Conservation (phyloP, 2,888 invertebrate species). For the Nebria brevicollis region DNA sequence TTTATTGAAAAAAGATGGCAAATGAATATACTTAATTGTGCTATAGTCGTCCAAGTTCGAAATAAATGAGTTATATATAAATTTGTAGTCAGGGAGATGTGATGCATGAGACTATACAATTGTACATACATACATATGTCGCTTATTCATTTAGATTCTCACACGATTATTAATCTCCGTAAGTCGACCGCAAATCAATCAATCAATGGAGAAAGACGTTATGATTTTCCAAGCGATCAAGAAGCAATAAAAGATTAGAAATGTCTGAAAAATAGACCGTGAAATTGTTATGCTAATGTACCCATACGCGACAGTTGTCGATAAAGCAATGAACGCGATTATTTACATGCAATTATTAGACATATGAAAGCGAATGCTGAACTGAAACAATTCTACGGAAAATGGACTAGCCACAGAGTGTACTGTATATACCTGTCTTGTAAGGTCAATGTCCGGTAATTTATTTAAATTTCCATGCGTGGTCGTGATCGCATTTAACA, state of each 20-base stretch:
- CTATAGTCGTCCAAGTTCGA: too few species aligned
- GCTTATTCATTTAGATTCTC: too few species aligned
- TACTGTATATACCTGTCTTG: conserved; percentile 15
- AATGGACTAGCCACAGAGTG: conserved; percentile 28
- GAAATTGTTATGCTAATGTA: conserved; percentile 32
- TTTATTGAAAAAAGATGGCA: too few species aligned
- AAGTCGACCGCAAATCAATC: too few species aligned
- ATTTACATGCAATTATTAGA: conserved; percentile 13
- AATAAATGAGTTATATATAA: too few species aligned
- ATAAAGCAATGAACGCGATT: conserved; percentile 24
- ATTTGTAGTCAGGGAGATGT: too few species aligned
- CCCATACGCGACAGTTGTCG: conserved; percentile 19
- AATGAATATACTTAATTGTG: too few species aligned
- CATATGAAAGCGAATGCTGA: conserved; percentile 29
- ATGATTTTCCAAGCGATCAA: conserved; percentile 1
- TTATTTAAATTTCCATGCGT: neutral
- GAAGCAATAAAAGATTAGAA: conserved; percentile 25
- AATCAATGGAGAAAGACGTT: neutral
- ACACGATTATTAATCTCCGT: too few species aligned
- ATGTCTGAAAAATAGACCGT: conserved; percentile 36
- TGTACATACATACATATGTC: too few species aligned
- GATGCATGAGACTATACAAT: too few species aligned
- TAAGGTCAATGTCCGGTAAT: conserved; percentile 40
- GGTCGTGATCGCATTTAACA: neutral
- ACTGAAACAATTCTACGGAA: conserved; percentile 29